Percentiles rank a stretch among this genome's conserved stretches.
Conservation (phyloP, 2,888 invertebrate genomes). For the Melanostoma scalare region DNA sequence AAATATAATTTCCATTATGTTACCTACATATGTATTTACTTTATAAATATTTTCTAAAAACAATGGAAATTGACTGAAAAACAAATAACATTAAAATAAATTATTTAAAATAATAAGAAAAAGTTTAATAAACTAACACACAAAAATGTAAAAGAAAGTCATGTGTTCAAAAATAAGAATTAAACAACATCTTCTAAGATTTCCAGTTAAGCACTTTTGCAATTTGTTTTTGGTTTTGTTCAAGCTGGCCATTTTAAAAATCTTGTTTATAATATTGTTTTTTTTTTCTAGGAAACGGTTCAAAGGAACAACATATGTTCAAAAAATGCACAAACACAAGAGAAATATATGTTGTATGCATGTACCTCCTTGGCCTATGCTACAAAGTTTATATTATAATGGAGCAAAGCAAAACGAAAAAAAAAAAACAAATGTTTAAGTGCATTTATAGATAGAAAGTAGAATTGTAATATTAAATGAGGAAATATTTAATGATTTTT, state of each 20-base stretch:
- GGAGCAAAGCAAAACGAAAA: conserved; percentile 17
- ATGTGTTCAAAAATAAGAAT: conserved; percentile 54
- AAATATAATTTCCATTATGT: conserved; percentile 35
- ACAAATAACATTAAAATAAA: conserved; percentile 52
- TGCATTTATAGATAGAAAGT: conserved; percentile 58
- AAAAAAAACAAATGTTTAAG: conserved; percentile 22
- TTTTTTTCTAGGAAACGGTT: conserved; percentile 1
- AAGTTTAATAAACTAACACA: conserved; percentile 26
- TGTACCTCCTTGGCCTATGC: conserved; percentile 15
- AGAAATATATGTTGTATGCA: too few species aligned
- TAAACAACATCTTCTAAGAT: conserved; percentile 32
- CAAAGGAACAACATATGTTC: conserved; percentile 2
- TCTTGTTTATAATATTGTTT: conserved; percentile 1
- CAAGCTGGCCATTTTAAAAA: conserved; percentile 25
- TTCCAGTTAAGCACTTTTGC: conserved; percentile 45
- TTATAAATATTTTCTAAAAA: conserved; percentile 55
- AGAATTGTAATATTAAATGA: conserved; percentile 9
- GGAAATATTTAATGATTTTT: conserved; percentile 37
- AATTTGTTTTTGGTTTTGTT: conserved; percentile 24
- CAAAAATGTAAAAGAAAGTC: conserved; percentile 37
- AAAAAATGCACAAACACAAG: conserved; percentile 48
- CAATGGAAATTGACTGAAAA: conserved; percentile 66
- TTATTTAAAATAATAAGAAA: conserved; percentile 38
- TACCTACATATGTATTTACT: conserved; percentile 25
- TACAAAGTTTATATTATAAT: conserved; percentile 5